Conservation (phyloP, 2,888 invertebrate genomes). For the Synergus laeviventris region DNA sequence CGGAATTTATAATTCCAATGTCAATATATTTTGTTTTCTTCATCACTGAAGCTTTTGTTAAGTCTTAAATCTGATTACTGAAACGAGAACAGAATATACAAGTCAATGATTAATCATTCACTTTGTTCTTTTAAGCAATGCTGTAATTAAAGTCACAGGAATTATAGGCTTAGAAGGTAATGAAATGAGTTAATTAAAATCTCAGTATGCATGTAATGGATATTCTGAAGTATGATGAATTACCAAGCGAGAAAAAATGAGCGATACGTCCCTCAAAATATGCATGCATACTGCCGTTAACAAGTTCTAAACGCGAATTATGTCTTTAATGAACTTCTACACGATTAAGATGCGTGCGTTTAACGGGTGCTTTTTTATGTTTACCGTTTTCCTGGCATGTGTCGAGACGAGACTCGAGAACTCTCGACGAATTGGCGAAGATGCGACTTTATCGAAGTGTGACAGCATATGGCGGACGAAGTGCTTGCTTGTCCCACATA, state of each 20-base stretch:
- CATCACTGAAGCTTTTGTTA: too few relatives aligned
- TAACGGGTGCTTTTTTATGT: background rate
- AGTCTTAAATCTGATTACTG: constrained; percentile 1
- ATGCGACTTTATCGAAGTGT: background rate
- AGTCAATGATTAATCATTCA: background rate
- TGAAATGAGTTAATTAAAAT: constrained; percentile 39
- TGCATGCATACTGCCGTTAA: constrained; percentile 28
- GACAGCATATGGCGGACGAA: constrained; percentile 56
- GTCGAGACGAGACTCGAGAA: background rate
- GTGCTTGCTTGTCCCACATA: constrained; percentile 61
- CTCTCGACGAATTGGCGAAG: background rate
- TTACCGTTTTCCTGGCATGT: constrained; percentile 1
- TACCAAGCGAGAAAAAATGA: constrained; percentile 3
- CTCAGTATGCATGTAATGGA: constrained; percentile 8
- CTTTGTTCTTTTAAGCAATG: constrained; percentile 16
- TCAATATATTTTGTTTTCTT: too few relatives aligned
- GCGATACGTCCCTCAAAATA: constrained; percentile 14
- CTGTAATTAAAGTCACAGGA: constrained; percentile 26
- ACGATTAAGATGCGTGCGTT: constrained; percentile 31
- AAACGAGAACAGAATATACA: background rate
- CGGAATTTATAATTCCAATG: too few relatives aligned
- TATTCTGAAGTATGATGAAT: constrained; percentile 28
- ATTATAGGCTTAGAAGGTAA: constrained; percentile 19
- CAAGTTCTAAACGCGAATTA: constrained; percentile 32
- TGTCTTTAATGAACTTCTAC: constrained; percentile 33